Conservation (phyloP, 2,113 vertebrate species). For the Cochlearius cochlearius region DNA sequence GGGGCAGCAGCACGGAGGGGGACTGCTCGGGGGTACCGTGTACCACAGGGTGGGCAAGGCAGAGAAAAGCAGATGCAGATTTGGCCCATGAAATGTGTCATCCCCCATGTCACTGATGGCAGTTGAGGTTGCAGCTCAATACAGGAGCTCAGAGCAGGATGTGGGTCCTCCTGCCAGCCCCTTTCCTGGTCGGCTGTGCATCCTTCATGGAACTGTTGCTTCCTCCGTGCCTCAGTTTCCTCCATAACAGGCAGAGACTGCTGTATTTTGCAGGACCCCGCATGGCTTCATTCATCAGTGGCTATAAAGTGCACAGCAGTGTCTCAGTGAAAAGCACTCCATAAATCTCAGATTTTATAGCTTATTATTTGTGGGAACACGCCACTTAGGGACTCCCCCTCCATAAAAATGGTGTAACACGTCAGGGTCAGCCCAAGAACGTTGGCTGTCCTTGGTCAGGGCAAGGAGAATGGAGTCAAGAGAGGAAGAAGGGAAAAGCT, state of each 20-base stretch:
- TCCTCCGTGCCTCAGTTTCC: not conserved
- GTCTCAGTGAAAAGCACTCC: not conserved
- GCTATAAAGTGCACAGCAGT: not conserved
- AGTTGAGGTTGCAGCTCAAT: not conserved
- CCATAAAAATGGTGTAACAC: not conserved
- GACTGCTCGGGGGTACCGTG: accelerated
- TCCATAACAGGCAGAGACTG: not conserved
- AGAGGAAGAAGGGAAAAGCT: not conserved
- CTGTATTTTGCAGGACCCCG: accelerated
- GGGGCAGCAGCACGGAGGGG: not conserved
- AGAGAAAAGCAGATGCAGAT: not conserved
- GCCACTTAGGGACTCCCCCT: not conserved
- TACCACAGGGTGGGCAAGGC: accelerated
- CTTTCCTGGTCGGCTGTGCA: not conserved
- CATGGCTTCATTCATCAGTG: not conserved
- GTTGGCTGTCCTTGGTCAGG: not conserved
- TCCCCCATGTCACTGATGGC: accelerated
- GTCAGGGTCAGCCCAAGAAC: not conserved
- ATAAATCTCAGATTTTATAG: not conserved
- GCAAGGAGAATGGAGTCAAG: not conserved
- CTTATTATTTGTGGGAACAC: not conserved
- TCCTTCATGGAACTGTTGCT: not conserved
- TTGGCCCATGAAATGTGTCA: not conserved
- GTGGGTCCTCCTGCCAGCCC: not conserved
- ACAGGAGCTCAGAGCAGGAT: not conserved